A percentile compares a stretch with the other conserved stretches of the same genome.
Conservation (phyloP, 2,113 vertebrate genomes). For the Chrysochloris asiatica region DNA sequence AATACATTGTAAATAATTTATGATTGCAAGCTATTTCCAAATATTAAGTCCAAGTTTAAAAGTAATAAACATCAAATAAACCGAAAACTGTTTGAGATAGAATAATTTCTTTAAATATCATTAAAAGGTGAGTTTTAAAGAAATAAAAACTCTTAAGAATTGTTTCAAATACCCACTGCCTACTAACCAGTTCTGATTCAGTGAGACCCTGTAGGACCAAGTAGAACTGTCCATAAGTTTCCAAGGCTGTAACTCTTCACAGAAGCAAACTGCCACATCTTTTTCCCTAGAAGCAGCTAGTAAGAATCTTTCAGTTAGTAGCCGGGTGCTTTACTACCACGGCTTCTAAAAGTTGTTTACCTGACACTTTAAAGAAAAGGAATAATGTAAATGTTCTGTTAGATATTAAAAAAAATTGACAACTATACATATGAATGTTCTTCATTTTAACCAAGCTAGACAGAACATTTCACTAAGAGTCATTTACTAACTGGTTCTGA, state of each 20-base stretch:
- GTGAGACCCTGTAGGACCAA: background rate
- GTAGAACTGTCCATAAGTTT: background rate
- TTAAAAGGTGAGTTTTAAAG: constrained; percentile 10
- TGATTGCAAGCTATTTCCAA: constrained; percentile 5
- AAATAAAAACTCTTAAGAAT: constrained; percentile 32
- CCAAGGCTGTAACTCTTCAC: too few species aligned
- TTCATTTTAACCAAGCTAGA: constrained; percentile 39
- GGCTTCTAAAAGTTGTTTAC: background rate
- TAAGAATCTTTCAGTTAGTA: too few species aligned
- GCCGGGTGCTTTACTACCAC: too few species aligned
- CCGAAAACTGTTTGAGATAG: background rate
- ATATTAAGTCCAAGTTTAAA: constrained; percentile 50
- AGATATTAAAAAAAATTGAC: background rate
- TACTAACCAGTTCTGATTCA: background rate
- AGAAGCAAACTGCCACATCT: too few species aligned
- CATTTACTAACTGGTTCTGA: constrained; percentile 33
- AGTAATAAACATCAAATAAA: constrained; percentile 13
- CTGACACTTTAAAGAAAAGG: background rate
- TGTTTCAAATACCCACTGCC: background rate
- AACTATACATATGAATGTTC: background rate
- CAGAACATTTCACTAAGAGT: constrained; percentile 33
- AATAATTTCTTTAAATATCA: background rate
- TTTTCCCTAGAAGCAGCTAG: too few species aligned
- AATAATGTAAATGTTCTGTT: background rate
- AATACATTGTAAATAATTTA: constrained; percentile 27